Base-by-base conservation (phyloP, 2,888 invertebrate species). In the Plutella xylostella region DNA sequence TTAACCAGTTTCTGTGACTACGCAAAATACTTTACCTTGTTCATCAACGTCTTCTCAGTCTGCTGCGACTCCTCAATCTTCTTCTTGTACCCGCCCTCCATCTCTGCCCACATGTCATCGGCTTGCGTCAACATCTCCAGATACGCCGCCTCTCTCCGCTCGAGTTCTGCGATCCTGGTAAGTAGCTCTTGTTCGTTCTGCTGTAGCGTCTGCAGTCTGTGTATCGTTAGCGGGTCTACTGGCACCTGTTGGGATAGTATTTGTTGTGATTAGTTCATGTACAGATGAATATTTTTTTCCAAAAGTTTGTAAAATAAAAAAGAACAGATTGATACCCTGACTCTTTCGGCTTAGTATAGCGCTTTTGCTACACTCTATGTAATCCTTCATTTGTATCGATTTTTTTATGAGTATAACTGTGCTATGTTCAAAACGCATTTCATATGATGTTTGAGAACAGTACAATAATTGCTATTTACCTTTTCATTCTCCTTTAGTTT, bases 41-140 rank as follows among this genome's bases (percentile, higher is more conserved):
- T 22, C 25, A 83, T 85, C 15, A 89, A 68, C 42, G 76, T 62
- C 0, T 58, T 55, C 59, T 87, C 86, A 7, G 75, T 77, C 4
- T 68, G 61, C 38, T 80, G 65, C 31, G 84, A 76, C 15, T 85
- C 83, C 35, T 85, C 69, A 28, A 89, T 86, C 54, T 83, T 86
- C 55, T 79, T 82, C 64, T 89, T 88, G 55, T 89, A 89, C 1
- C 87, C 86, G 7, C 85, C 84, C 59, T 89, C 90, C 82, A 90
- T 85, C 56, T 89, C 89, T 0, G 88, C 86, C 88, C 90, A 90
- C 72, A 90, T 86, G 48, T 90, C 88, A 50, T 91, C 91, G 0
- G 90, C 90, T 47, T 90, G 88, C 46, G 90, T 89, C 60, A 92
- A 65, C 56, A 90, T 90, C 58, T 89, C 88, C 56, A 90, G 82